These are phyloP conservation scores for Lysandra bellargus DNA, from an alignment of 2,888 invertebrate genomes.

Conservation along the genomic window DNA sequence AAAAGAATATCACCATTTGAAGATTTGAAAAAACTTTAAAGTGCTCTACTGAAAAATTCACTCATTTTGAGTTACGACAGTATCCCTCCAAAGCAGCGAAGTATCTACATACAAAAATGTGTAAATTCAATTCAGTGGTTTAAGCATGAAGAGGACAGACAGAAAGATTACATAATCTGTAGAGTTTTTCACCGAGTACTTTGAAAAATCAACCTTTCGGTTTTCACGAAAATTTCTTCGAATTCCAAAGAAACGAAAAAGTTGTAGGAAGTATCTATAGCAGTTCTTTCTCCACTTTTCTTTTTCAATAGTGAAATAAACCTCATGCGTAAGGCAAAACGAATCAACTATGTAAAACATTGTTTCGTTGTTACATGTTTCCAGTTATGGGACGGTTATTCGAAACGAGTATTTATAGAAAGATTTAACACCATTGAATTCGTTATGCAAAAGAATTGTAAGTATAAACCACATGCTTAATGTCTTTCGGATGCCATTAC, in stretches of 20 bases:
- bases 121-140: not conserved
- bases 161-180: too few species aligned
- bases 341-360: slow-evolving; percentile 10
- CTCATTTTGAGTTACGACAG: too few species aligned
- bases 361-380: not conserved
- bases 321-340: not conserved
- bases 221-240: too few species aligned
- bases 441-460: not conserved
- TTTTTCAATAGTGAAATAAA: not conserved
- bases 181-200: too few species aligned
- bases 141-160: too few species aligned
- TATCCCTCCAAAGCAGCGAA: too few species aligned
- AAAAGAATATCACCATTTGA: too few species aligned
- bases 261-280: not conserved
- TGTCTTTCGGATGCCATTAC: not conserved
- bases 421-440: not conserved
- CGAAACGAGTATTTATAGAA: not conserved
- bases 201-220: too few species aligned
- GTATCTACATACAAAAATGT: not conserved
- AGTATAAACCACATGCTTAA: not conserved
- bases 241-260: not conserved
- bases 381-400: not conserved
- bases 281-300: not conserved
- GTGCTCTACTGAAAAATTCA: too few species aligned
- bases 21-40: too few species aligned